Percentiles rank a stretch among this genome's conserved stretches.
Evolutionary conservation across 2,113 vertebrate genomes (phyloP).

Genomic region (Plecturocebus donacophilus): DNA sequence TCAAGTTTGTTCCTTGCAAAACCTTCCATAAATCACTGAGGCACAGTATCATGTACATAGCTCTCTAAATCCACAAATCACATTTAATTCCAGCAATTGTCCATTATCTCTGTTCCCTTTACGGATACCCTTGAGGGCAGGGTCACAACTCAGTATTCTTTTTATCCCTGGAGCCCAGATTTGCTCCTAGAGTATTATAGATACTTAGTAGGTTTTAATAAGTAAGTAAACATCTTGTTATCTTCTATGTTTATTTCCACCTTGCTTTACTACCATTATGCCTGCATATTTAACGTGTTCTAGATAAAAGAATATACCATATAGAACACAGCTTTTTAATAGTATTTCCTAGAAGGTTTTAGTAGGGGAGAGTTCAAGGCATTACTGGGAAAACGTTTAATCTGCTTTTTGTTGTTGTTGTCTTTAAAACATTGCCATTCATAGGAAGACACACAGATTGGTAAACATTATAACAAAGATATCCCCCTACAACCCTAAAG

Average conservation of each 20-base stretch:
- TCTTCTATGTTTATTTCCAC: slow-evolving; percentile 25
- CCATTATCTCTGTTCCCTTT: not conserved
- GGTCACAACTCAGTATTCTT: not conserved
- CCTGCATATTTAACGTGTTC: not conserved
- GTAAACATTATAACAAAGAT: not conserved
- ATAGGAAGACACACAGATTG: not conserved
- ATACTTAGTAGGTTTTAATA: not conserved
- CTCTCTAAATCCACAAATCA: not conserved
- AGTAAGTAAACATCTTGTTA: not conserved
- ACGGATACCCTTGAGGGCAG: not conserved
- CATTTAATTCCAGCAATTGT: not conserved
- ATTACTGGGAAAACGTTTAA: not conserved
- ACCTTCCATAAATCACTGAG: not conserved
- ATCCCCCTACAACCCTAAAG: not conserved
- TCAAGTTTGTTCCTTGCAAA: not conserved
- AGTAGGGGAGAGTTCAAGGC: not conserved
- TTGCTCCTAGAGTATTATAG: not conserved
- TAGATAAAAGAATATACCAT: not conserved
- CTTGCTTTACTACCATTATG: not conserved
- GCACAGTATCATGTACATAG: too few relatives aligned
- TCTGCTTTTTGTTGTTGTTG: not conserved
- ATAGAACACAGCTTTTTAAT: not conserved
- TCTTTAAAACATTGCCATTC: not conserved
- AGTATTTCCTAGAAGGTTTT: not conserved
- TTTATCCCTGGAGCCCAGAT: not conserved